phyloP scores from a whole-genome alignment of 2,113 vertebrate genomes.

The Gasterosteus aculeatus region DNA sequence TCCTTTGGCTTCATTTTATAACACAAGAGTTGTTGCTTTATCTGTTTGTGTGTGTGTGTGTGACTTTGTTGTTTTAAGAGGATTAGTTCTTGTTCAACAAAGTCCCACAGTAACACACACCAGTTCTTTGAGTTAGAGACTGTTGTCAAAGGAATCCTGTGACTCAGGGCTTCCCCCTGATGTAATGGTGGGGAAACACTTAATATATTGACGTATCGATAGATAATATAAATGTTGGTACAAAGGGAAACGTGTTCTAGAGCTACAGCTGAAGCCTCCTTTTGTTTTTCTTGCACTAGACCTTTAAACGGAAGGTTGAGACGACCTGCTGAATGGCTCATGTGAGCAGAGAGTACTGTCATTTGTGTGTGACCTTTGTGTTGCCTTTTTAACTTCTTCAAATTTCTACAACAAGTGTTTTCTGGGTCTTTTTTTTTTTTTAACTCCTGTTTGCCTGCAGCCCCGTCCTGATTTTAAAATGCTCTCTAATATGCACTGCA shows the following conservation, averaged over 20 bases:
- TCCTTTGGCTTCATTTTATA: neutral
- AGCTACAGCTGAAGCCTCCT: neutral
- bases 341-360: neutral
- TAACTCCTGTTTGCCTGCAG: neutral
- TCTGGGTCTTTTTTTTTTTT: neutral
- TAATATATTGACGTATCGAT: neutral
- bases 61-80: neutral
- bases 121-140: no score
- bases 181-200: no score
- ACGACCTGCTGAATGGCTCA: neutral
- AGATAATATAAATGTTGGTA: neutral
- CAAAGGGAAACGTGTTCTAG: neutral
- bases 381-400: neutral
- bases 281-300: slow-evolving; percentile 35
- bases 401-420: neutral
- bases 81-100: no score
- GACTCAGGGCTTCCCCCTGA: neutral
- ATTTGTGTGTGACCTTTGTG: slow-evolving; percentile 11
- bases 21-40: neutral
- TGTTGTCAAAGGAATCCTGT: neutral
- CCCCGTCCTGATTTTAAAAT: neutral
- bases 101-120: no score
- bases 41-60: neutral
- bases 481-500: neutral
- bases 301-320: neutral